Evolutionary conservation across 2,888 invertebrate species (phyloP).

Genomic region (Lasioglossum figueresi): DNA sequence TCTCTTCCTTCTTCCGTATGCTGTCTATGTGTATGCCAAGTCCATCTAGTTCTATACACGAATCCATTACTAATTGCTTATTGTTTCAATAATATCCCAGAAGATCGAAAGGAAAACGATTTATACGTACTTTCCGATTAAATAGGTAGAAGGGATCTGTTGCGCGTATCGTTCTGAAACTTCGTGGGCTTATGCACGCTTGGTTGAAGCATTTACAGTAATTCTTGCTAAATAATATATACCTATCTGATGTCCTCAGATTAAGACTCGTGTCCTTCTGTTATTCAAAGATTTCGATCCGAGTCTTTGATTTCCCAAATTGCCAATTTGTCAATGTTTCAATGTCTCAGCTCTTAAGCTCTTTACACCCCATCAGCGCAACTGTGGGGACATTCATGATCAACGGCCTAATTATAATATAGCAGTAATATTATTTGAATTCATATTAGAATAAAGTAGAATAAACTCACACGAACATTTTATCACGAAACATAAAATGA

Average conservation of each 20-base stretch:
- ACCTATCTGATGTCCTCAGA: not conserved
- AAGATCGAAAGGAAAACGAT: not conserved
- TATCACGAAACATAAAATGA: too few species aligned
- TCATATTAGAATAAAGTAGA: not conserved
- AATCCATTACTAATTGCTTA: conserved; percentile 26
- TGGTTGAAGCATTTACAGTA: not conserved
- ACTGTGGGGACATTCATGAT: not conserved
- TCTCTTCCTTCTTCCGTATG: conserved; percentile 65
- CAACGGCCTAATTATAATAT: not conserved
- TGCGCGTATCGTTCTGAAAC: not conserved
- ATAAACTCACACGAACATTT: not conserved
- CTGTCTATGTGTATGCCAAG: conserved; percentile 33
- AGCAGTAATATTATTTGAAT: not conserved
- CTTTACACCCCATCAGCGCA: too few species aligned
- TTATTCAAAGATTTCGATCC: not conserved
- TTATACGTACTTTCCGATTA: not conserved
- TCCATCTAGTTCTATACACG: conserved; percentile 45
- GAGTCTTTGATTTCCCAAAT: not conserved
- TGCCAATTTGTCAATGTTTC: too few species aligned
- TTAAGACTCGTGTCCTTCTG: too few species aligned
- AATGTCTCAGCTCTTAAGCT: too few species aligned
- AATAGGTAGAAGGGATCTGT: not conserved
- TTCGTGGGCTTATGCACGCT: not conserved
- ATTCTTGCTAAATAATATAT: not conserved
- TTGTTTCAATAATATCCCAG: not conserved